phyloP scores from a whole-genome alignment of 2,113 vertebrate genomes.

The Strix aluco region DNA sequence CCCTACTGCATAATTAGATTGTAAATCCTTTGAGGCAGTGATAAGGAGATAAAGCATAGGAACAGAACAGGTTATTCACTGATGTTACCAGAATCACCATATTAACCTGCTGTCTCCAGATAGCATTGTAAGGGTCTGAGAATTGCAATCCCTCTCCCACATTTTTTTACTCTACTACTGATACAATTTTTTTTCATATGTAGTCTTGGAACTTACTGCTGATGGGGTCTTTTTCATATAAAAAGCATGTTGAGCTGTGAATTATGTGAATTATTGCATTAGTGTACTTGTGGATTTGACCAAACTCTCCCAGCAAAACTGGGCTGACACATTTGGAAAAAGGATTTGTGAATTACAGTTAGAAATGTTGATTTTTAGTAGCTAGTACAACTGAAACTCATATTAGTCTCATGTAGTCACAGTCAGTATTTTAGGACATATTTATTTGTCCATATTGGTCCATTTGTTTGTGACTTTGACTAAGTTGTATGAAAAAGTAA shows the following conservation, averaged over 20 bases:
- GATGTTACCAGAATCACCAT: neutral
- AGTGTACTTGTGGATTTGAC: accelerated
- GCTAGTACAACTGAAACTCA: neutral
- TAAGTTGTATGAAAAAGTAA: neutral
- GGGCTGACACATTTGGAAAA: neutral
- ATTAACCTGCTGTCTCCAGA: neutral
- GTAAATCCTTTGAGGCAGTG: neutral
- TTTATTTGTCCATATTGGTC: neutral
- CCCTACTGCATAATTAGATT: neutral
- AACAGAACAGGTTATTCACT: neutral
- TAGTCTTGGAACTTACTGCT: neutral
- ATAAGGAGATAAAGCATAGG: neutral
- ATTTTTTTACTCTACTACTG: neutral
- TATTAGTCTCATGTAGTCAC: neutral
- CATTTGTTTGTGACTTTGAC: neutral
- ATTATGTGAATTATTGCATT: neutral
- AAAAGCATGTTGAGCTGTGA: neutral
- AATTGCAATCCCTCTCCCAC: neutral
- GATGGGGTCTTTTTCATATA: neutral
- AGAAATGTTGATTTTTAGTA: neutral
- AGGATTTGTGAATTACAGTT: neutral
- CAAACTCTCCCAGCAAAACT: neutral
- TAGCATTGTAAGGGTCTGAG: neutral
- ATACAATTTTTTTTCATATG: neutral
- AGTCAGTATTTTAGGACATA: neutral